Evolutionary conservation across 2,113 vertebrate species (phyloP).

Genomic region (Phocoena sinus): DNA sequence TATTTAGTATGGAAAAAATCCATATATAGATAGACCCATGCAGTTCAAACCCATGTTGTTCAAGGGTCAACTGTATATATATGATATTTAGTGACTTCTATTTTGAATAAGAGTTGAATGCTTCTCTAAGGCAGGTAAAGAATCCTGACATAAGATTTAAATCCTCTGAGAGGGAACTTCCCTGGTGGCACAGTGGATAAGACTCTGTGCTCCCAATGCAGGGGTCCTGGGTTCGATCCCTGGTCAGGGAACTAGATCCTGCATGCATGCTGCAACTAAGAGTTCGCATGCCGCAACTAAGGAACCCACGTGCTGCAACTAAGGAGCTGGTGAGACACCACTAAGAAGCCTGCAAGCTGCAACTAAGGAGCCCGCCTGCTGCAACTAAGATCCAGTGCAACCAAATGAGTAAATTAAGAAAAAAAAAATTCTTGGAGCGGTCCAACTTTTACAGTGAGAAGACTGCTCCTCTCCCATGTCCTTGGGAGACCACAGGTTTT

Average conservation of each 20-base stretch:
- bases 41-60: background rate
- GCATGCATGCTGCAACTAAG: too few species aligned
- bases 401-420: too few species aligned
- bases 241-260: too few species aligned
- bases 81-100: slow-evolving; percentile 2
- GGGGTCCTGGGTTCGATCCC: too few species aligned
- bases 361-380: too few species aligned
- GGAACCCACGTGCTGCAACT: too few species aligned
- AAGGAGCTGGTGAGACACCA: too few species aligned
- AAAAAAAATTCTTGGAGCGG: background rate
- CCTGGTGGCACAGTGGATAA: too few species aligned
- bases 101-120: background rate
- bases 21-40: background rate
- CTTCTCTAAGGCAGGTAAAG: background rate
- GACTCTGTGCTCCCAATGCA: too few species aligned
- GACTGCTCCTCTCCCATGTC: background rate
- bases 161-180: background rate
- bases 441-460: background rate
- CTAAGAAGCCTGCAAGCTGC: too few species aligned
- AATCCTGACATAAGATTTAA: background rate
- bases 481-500: background rate
- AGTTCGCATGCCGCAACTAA: too few species aligned
- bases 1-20: background rate
- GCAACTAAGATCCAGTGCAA: too few species aligned
- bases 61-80: background rate